A percentile compares a stretch with the other conserved stretches of the same genome.
Evolutionary conservation across 2,113 vertebrate species (phyloP).

Genomic region (Callionymus lyra): DNA sequence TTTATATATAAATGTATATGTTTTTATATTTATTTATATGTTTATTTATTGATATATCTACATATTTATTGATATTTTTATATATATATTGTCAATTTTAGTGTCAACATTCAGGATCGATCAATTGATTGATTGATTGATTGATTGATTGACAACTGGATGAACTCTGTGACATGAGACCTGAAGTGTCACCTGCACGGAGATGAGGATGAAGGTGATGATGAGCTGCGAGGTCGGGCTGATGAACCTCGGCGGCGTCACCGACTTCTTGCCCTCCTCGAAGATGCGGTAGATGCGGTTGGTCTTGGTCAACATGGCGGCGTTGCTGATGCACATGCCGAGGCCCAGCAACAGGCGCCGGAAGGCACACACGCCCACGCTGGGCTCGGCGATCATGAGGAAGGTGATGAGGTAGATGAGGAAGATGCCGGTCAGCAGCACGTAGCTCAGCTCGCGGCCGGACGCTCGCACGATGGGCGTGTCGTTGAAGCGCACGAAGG

Average conservation of each 20-base stretch:
- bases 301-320: conserved; percentile 78
- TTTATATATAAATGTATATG: no score
- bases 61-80: no score
- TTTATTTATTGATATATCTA: no score
- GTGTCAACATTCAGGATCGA: no score
- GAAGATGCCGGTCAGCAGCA: conserved; percentile 67
- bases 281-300: conserved; percentile 83
- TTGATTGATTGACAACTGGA: no score
- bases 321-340: conserved; percentile 71
- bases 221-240: conserved; percentile 78
- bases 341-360: conserved; percentile 66
- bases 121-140: no score
- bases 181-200: conserved; percentile 45
- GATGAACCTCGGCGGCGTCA: conserved; percentile 75
- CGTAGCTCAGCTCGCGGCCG: conserved; percentile 77
- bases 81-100: no score
- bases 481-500: conserved; percentile 73
- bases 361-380: conserved; percentile 60
- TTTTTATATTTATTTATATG: no score
- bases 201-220: conserved; percentile 76
- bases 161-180: no score
- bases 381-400: conserved; percentile 70
- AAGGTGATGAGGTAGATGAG: conserved; percentile 74
- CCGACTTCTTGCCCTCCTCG: conserved; percentile 75
- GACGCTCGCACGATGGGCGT: conserved; percentile 79